A percentile compares a stretch with the other conserved stretches of the same genome.
Evolutionary conservation across 1,140 invertebrate genomes (phyloP).

Genomic region (Megalonaias nervosa): DNA sequence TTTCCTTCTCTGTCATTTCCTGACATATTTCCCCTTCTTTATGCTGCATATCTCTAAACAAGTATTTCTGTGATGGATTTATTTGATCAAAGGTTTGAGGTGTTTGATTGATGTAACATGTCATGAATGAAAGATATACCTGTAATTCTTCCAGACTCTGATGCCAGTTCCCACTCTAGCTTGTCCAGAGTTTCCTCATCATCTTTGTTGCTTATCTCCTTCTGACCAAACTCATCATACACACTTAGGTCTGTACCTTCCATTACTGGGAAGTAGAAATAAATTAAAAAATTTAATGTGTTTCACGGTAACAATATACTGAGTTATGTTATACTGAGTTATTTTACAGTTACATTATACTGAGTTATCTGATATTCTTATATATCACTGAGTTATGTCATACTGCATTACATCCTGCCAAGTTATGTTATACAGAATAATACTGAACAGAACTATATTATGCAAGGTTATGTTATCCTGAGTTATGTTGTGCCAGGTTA

Average conservation of each 20-base stretch:
- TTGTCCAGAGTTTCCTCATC: slow-evolving; percentile 52
- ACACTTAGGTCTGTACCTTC: slow-evolving; percentile 56
- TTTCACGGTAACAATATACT: neutral
- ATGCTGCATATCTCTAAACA: too few relatives aligned
- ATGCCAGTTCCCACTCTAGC: slow-evolving; percentile 61
- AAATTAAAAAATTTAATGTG: neutral
- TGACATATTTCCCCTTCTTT: too few relatives aligned
- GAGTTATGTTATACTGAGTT: neutral
- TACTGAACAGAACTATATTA: too few relatives aligned
- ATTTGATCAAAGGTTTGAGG: too few relatives aligned
- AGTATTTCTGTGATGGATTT: too few relatives aligned
- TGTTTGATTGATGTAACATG: too few relatives aligned
- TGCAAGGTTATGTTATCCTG: too few relatives aligned
- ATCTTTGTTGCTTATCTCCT: slow-evolving; percentile 37
- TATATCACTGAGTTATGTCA: too few relatives aligned
- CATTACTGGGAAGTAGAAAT: slow-evolving; percentile 43
- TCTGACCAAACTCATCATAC: slow-evolving; percentile 41
- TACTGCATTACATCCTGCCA: too few relatives aligned
- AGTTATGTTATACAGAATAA: too few relatives aligned
- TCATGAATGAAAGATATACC: slow-evolving; percentile 31
- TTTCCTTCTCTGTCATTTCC: too few relatives aligned
- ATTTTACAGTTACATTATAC: neutral
- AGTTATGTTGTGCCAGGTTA: too few relatives aligned
- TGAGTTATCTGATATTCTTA: neutral
- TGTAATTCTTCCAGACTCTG: slow-evolving; percentile 55